Evolutionary conservation across 2,113 vertebrate genomes (phyloP).

Genomic region (Tachysurus vachellii): DNA sequence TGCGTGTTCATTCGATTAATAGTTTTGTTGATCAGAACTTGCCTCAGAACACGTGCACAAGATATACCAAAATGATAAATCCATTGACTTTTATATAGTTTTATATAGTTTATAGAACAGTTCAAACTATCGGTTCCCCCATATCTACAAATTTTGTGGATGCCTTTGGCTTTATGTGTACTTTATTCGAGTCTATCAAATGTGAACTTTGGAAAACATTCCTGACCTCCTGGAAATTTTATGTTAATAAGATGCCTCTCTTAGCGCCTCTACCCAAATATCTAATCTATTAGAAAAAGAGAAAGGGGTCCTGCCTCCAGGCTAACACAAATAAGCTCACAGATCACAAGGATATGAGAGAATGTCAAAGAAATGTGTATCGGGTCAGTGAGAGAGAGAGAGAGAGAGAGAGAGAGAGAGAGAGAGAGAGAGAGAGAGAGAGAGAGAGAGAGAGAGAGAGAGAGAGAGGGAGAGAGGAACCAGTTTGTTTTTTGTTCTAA

Average conservation of each 20-base stretch:
- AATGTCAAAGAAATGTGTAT: conserved; percentile 22
- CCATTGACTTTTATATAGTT: not conserved
- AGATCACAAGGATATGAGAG: conserved; percentile 22
- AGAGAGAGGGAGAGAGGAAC: not conserved
- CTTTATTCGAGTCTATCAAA: not conserved
- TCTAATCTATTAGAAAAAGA: conserved; percentile 32
- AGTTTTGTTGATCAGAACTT: not conserved
- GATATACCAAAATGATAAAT: not conserved
- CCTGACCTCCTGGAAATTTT: conserved; percentile 22
- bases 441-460: not conserved
- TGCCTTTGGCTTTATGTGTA: not conserved
- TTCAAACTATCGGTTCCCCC: not conserved
- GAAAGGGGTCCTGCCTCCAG: conserved; percentile 15
- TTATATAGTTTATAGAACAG: not conserved
- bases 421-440: not conserved
- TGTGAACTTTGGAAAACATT: conserved; percentile 32
- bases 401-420: not conserved
- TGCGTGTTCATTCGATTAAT: not conserved
- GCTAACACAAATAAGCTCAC: conserved; percentile 16
- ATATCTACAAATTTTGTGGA: not conserved
- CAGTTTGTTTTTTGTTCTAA: not conserved
- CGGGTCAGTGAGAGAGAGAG: not conserved
- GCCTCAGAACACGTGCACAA: not conserved
- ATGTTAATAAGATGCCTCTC: conserved; percentile 24
- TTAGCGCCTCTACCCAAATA: conserved; percentile 9